Base-by-base conservation (phyloP, 2,888 invertebrate genomes). In the Sinelater perroti region DNA sequence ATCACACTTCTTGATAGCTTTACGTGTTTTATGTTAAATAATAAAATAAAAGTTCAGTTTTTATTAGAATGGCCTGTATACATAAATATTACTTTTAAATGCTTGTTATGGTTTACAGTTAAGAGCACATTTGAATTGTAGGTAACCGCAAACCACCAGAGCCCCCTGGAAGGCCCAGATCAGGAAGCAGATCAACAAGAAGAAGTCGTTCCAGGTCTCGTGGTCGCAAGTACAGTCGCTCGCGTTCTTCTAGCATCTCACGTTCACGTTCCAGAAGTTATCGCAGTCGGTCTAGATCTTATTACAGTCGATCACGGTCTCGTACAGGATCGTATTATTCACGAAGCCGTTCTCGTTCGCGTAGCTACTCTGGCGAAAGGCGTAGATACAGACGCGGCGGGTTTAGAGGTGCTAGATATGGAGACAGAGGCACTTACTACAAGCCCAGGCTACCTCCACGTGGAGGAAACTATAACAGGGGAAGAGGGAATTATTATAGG, bases 361-460 rank as follows among this genome's bases (percentile, higher is more conserved):
- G 86, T 26, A 85, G 83, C 64, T 82, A 79, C 59, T 85, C 83
- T 17, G 80, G 81, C 46, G 84, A 83, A 42, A 75, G 81, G 75
- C 80, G 73, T 21, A 70, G 75, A 20, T 73, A 75, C 47, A 70
- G 78, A 21, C 81, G 83, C 0, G 81, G 83, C 47, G 82, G 83
- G 24, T 75, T 75, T 59, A 62, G 76, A 13, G 75, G 74, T 8
- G 67, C 73, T 16, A 67, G 75, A 14, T 88, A 83, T 69, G 82
- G 83, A 75, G 89, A 89, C 72, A 84, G 90, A 51, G 90, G 90
- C 62, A 90, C 89, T 0, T 90, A 90, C 77, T 90, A 90, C 79
- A 87, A 89, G 67, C 90, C 90, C 1, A 83, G 90, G 61, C 89
- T 90, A 82, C 88, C 89, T 73, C 79, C 81, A 50, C 75, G 84